Percentiles rank a stretch among this genome's conserved stretches.
These are phyloP conservation scores for Lepidotrigona ventralis DNA, from an alignment of 1,140 invertebrate genomes.

Conservation along the genomic window DNA sequence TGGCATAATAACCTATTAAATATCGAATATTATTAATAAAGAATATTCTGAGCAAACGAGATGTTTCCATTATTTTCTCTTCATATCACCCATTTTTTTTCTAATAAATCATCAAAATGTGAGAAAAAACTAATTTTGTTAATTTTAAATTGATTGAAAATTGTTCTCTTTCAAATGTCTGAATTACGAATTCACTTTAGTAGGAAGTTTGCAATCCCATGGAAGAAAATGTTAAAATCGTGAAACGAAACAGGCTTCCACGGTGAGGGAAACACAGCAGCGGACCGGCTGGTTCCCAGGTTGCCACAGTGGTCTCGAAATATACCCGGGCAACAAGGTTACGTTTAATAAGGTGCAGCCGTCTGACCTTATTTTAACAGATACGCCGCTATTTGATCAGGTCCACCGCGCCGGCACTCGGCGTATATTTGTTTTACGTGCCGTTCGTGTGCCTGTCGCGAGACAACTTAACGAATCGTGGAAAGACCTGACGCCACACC, in stretches of 20 bases:
- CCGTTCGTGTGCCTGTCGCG: slow-evolving; percentile 55
- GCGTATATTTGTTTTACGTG: slow-evolving; percentile 60
- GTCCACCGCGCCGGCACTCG: slow-evolving; percentile 27
- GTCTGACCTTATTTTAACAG: slow-evolving; percentile 69
- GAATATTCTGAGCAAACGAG: too few species aligned
- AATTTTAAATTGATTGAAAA: too few species aligned
- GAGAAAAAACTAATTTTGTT: too few species aligned
- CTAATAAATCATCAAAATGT: too few species aligned
- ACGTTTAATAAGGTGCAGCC: slow-evolving; percentile 62
- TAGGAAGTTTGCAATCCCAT: too few species aligned
- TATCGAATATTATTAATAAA: too few species aligned
- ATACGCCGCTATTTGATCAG: slow-evolving; percentile 67
- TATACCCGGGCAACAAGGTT: slow-evolving; percentile 27
- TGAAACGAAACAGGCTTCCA: not conserved
- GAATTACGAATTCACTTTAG: too few species aligned
- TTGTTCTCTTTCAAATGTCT: too few species aligned
- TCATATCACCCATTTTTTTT: too few species aligned
- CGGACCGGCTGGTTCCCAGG: not conserved
- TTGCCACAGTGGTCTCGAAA: not conserved
- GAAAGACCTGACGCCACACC: slow-evolving; percentile 61
- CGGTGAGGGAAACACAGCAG: not conserved
- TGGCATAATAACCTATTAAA: too few species aligned
- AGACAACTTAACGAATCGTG: slow-evolving; percentile 52
- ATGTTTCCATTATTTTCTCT: too few species aligned
- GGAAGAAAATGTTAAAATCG: not conserved